phyloP scores from a whole-genome alignment of 2,113 vertebrate species.

The Pelodiscus sinensis region DNA sequence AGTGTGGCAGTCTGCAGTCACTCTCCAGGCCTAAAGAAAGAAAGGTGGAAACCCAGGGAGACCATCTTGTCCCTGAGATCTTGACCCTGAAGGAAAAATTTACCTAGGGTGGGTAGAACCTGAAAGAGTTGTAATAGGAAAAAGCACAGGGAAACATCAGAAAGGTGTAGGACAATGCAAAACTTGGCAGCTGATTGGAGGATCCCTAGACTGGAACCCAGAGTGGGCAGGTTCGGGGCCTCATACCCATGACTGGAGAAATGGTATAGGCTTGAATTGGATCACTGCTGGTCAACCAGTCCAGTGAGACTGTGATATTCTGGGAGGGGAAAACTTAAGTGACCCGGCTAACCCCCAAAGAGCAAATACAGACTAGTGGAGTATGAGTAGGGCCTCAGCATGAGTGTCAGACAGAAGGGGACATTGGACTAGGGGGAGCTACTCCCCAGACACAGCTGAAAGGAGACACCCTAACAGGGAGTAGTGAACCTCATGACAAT shows the following conservation, averaged over 20 bases:
- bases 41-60: neutral
- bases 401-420: neutral
- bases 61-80: neutral
- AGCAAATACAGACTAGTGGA: neutral
- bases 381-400: too few relatives aligned
- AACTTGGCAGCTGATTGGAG: neutral
- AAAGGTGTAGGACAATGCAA: neutral
- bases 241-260: neutral
- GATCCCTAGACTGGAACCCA: neutral
- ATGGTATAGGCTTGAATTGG: neutral
- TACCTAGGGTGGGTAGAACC: neutral
- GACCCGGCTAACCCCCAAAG: neutral
- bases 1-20: neutral
- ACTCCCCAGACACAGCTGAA: neutral
- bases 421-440: neutral
- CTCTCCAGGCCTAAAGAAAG: neutral
- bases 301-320: neutral
- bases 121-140: neutral
- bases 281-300: neutral
- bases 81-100: neutral
- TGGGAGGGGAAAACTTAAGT: neutral
- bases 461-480: neutral
- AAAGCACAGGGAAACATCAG: neutral
- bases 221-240: neutral
- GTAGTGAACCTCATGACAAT: neutral